Conservation (phyloP, 2,888 invertebrate species). For the Drosophila histrio region DNA sequence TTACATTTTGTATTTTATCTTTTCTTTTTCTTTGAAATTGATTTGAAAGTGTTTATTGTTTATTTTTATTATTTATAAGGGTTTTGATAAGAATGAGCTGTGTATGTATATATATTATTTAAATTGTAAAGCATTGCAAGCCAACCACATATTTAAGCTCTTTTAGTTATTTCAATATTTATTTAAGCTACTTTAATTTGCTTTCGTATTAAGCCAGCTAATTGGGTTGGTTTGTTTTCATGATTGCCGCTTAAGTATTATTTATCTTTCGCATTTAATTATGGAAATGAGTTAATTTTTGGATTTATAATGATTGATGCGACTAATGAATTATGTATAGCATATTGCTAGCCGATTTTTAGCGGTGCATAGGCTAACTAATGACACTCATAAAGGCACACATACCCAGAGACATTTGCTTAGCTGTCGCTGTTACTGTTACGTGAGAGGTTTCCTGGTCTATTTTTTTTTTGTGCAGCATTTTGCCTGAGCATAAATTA, state of each 20-base stretch:
- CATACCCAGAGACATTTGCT: slow-evolving; percentile 12
- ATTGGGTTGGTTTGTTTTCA: neutral
- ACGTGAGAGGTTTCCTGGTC: slow-evolving; percentile 59
- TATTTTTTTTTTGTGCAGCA: slow-evolving; percentile 51
- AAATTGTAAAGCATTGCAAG: no score
- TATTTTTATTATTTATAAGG: no score
- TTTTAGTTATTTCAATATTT: neutral
- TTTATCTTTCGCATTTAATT: neutral
- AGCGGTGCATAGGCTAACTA: slow-evolving; percentile 67
- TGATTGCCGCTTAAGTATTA: neutral
- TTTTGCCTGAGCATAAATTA: slow-evolving; percentile 73
- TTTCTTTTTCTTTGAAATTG: neutral
- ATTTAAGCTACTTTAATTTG: neutral
- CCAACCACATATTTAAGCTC: neutral
- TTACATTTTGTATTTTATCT: neutral
- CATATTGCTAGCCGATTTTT: slow-evolving; percentile 52
- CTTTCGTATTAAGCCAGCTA: neutral
- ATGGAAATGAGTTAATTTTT: slow-evolving; percentile 27
- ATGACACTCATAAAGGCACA: slow-evolving; percentile 17
- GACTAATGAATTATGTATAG: slow-evolving; percentile 47
- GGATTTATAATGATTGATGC: slow-evolving; percentile 49
- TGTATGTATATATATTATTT: no score
- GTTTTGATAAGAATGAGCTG: no score
- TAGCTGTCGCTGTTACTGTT: slow-evolving; percentile 44
- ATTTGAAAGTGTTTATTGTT: no score